Base-by-base conservation (phyloP, 2,888 invertebrate species). In the Scaptomyza parva region DNA sequence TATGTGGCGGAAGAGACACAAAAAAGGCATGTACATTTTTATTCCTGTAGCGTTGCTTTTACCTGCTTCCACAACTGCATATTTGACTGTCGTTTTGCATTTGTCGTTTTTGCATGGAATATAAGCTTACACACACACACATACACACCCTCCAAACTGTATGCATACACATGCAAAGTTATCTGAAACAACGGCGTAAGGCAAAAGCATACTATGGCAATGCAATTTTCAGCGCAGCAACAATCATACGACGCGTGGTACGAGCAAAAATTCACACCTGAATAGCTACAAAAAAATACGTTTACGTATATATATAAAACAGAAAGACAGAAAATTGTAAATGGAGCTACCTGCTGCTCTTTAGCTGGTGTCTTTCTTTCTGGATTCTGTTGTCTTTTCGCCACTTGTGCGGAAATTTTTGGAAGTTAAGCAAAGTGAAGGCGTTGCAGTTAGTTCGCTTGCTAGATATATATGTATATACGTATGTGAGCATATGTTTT, bases 51-150 rank as follows among this genome's bases (percentile, higher is more conserved):
- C 47, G 18, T 3, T 37, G 53, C 54, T 61, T 61, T 74, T 64
- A 61, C 60, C 60, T 68, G 39, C 47, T 66, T 47, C 14, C 45
- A 47, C 52, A 48, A 44, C 18, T 53, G 45, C 55, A 55, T 53
- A 50, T 73, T 64, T 68, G 68, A 40, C 57, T 66, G 76, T 69
- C 69, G 62, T 59, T 68, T 79, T 59, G 54, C 60, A 63, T 79
- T 66, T 76, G 58, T 66, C 69, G 18, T 24, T 47, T 41, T 50
- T 18, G 24, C 33, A 45, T 57, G 54, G 47, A 47, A 40, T 12
- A 35, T 18, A 45, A 52, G 43, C 18, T 24, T 43, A 14, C 54
- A 59, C 59, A 47, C 35, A n/a, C 24, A 60, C 51, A 39, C 14
- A 37, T 24, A 45, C 12, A 50, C 14, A 39, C n/a, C n/a, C n/a